Evolutionary conservation across 2,113 vertebrate species (phyloP).

Genomic region (Turdus rufiventris): DNA sequence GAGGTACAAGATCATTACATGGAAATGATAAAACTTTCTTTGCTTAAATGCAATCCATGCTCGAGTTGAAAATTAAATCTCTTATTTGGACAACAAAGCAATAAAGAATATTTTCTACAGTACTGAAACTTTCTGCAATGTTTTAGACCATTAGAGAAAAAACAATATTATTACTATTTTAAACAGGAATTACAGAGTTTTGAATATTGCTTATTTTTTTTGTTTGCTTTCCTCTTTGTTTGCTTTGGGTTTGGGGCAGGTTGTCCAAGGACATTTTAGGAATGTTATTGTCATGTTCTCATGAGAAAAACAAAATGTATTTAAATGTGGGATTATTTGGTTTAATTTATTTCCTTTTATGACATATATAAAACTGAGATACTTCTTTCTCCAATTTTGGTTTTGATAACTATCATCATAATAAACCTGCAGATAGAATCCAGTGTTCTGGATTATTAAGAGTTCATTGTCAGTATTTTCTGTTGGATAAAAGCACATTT

Average conservation of each 20-base stretch:
- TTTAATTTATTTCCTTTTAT: background rate
- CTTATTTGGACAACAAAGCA: background rate
- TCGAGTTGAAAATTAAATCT: background rate
- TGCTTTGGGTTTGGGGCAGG: background rate
- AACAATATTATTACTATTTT: background rate
- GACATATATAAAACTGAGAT: background rate
- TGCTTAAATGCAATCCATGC: background rate
- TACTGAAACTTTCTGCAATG: background rate
- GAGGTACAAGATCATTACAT: background rate
- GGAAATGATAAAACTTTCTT: background rate
- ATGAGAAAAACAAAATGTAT: background rate
- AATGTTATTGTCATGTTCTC: background rate
- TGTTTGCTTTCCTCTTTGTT: background rate
- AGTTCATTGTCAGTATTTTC: background rate
- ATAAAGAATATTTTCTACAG: background rate
- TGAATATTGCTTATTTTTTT: background rate
- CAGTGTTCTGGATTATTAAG: background rate
- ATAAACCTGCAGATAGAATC: background rate
- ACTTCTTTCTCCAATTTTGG: background rate
- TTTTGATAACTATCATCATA: background rate
- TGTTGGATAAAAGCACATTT: background rate
- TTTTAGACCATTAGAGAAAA: background rate
- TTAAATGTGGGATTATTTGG: background rate
- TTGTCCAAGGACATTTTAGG: background rate
- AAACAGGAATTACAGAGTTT: background rate